These are phyloP conservation scores for Eupleurogrammus muticus DNA, from an alignment of 2,797 vertebrate genomes.

Conservation along the genomic window DNA sequence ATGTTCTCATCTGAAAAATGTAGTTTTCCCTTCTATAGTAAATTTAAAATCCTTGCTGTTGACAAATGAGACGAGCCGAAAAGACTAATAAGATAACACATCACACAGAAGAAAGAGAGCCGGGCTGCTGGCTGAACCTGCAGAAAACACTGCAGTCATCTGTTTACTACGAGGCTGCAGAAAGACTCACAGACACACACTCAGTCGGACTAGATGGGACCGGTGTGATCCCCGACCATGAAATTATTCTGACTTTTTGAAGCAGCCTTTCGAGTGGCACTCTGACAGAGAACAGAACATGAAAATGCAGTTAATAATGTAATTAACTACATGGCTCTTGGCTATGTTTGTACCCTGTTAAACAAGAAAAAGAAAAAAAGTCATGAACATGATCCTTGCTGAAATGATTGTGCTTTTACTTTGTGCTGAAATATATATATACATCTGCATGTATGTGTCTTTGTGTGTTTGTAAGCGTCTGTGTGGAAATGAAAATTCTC, in stretches of 20 bases:
- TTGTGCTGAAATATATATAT: conserved; percentile 28
- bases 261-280: conserved; percentile 33
- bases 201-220: conserved; percentile 12
- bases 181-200: conserved; percentile 10
- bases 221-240: conserved; percentile 18
- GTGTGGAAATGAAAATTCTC: conserved; percentile 29
- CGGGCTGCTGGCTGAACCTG: conserved; percentile 23
- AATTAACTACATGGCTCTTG: conserved; percentile 66
- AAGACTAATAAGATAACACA: conserved; percentile 25
- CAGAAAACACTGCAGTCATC: conserved; percentile 69
- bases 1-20: conserved; percentile 40
- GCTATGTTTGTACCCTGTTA: conserved; percentile 63
- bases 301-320: conserved; percentile 61
- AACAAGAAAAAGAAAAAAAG: conserved; percentile 36
- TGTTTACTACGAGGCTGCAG: conserved; percentile 49
- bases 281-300: conserved; percentile 51
- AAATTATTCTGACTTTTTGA: conserved; percentile 42
- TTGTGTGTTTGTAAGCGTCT: not conserved
- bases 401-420: conserved; percentile 43
- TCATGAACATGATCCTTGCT: conserved; percentile 36
- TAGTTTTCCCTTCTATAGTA: conserved; percentile 36
- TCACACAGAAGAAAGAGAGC: conserved; percentile 9
- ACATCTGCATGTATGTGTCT: no score
- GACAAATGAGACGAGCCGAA: conserved; percentile 46
- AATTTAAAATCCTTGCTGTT: conserved; percentile 26